Conservation (phyloP, 2,797 vertebrate genomes). For the Leptoclinus maculatus region DNA sequence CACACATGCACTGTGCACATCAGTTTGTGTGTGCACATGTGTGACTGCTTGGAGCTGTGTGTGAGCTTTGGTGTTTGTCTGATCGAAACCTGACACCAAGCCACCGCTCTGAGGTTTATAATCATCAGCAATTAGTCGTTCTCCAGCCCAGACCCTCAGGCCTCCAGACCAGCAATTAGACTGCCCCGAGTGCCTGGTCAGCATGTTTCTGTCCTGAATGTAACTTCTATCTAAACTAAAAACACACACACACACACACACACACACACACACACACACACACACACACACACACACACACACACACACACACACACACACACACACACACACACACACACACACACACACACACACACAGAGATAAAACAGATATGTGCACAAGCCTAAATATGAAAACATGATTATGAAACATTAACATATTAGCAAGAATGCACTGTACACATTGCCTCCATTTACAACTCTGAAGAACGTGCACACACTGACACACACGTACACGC, state of each 20-base stretch:
- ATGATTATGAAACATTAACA: constrained; percentile 37
- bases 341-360: constrained; percentile 23
- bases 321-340: constrained; percentile 25
- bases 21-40: not conserved
- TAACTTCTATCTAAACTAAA: constrained; percentile 65
- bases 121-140: constrained; percentile 81
- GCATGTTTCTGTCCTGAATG: constrained; percentile 69
- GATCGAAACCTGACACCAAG: constrained; percentile 74
- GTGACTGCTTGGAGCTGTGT: constrained; percentile 28
- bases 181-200: constrained; percentile 70
- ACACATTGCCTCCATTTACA: constrained; percentile 44
- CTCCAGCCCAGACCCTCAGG: constrained; percentile 72
- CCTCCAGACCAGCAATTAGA: constrained; percentile 80
- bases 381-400: constrained; percentile 27
- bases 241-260: constrained; percentile 9
- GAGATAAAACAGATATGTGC: constrained; percentile 11
- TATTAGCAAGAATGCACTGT: constrained; percentile 19
- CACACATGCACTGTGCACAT: constrained; percentile 31
- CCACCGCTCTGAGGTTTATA: constrained; percentile 81
- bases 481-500: constrained; percentile 20
- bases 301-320: constrained; percentile 26
- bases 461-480: constrained; percentile 1
- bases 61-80: constrained; percentile 57
- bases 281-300: constrained; percentile 26
- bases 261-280: constrained; percentile 23